Base-by-base conservation (phyloP, 2,797 vertebrate genomes). In the Caiman crocodilus region DNA sequence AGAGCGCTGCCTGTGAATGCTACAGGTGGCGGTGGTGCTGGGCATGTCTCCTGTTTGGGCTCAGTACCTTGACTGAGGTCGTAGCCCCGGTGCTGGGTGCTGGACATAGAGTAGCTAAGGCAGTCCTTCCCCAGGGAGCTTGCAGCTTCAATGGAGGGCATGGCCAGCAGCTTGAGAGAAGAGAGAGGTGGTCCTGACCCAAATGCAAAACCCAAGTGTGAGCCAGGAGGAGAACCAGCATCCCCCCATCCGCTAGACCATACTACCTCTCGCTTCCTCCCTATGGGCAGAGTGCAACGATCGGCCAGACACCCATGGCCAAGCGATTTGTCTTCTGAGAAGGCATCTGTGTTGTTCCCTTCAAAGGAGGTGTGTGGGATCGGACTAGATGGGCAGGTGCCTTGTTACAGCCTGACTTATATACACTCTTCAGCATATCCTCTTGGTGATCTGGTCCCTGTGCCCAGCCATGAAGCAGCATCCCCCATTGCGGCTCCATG, bases 51-150 rank as follows among this genome's bases (percentile, higher is more conserved):
- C 42, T 50, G 42, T 50, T 50, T 50, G 42, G 42, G 42, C 42
- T 50, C 42, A 50, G 42, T 50, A 7, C 42, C 42, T 50, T 10
- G 42, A 50, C 42, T 50, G 42, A 50, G 42, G 42, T 50, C 42
- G 11, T 50, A 50, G 42, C 42, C 42, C 42, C 42, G 9, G 42
- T 50, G 42, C 42, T 50, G 3, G 42, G 42, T 61, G 82, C 91
- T 63, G 93, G 81, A 79, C 61, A 76, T 0, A 4, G 64, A 17
- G 5, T 4, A 1, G 1, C 89, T 82, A 67, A 71, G 90, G 88
- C 77, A 73, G 88, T 92, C 87, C 86, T 88, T 35, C 32, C 88
- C 85, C 81, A 77, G 93, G 95, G 81, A 95, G 88, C 90, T 90
- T 87, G 64, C 73, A 88, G 79, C 78, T 87, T 96, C 71, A 90